These are phyloP conservation scores for Drosophila infuscata DNA, from an alignment of 2,888 invertebrate species.

Conservation along the genomic window DNA sequence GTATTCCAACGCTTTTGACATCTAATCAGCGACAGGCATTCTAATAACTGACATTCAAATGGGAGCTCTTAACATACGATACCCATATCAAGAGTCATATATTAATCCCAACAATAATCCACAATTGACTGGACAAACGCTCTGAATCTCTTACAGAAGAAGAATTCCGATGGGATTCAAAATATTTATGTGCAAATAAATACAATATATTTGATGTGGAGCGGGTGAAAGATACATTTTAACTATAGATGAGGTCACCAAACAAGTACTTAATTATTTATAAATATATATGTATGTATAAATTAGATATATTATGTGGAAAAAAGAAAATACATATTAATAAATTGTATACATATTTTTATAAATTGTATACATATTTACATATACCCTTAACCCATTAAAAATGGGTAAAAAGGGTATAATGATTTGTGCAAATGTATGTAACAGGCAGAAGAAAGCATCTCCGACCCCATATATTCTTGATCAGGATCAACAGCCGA, in stretches of 20 bases:
- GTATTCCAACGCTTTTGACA: constrained; percentile 35
- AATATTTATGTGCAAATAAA: background rate
- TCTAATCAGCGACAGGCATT: constrained; percentile 46
- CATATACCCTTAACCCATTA: too few species aligned
- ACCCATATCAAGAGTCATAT: background rate
- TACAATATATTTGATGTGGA: background rate
- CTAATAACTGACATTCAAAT: constrained; percentile 31
- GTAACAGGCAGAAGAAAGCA: too few species aligned
- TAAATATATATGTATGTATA: too few species aligned
- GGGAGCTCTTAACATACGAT: constrained; percentile 2
- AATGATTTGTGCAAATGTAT: too few species aligned
- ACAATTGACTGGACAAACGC: background rate
- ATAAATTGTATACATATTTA: too few species aligned
- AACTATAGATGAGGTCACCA: background rate
- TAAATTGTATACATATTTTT: too few species aligned
- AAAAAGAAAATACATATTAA: background rate
- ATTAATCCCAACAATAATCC: background rate
- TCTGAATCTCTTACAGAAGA: background rate
- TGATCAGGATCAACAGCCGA: too few species aligned
- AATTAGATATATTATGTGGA: background rate
- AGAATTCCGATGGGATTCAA: background rate
- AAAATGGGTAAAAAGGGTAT: too few species aligned
- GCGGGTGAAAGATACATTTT: background rate
- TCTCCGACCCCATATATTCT: too few species aligned
- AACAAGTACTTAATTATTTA: background rate